Evolutionary conservation across 1,140 invertebrate genomes (phyloP).

Genomic region (Goniozus legneri): DNA sequence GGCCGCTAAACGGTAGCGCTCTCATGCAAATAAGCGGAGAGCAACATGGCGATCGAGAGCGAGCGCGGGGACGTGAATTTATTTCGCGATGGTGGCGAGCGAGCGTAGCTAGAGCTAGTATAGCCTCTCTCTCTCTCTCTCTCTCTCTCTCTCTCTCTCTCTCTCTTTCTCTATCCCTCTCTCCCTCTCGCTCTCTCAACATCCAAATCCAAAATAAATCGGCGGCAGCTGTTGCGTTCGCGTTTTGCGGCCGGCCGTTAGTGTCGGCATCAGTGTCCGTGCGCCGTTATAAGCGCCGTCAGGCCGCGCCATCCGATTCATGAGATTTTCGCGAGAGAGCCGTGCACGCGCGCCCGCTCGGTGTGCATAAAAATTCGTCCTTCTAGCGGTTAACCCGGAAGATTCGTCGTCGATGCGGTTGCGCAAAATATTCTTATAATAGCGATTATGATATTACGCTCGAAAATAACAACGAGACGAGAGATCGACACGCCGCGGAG

Average conservation of each 20-base stretch:
- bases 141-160: background rate
- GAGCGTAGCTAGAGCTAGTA: no score
- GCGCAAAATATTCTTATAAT: no score
- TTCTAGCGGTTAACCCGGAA: no score
- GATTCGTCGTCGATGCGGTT: no score
- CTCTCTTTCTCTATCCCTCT: background rate
- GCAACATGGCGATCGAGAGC: no score
- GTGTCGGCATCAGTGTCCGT: constrained; percentile 35
- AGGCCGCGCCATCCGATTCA: constrained; percentile 8
- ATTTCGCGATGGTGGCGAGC: constrained; percentile 6
- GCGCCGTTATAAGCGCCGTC: constrained; percentile 19
- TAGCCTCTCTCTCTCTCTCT: background rate
- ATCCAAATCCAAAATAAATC: constrained; percentile 51
- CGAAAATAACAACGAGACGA: no score
- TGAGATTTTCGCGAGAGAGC: constrained; percentile 15
- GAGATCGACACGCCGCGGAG: no score
- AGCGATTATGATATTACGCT: no score
- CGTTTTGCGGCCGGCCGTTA: constrained; percentile 27
- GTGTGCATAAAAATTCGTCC: no score
- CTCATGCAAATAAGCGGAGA: no score
- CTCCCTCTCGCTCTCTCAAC: constrained; percentile 8
- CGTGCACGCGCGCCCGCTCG: no score
- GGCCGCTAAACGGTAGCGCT: no score
- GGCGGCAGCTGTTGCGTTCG: constrained; percentile 44
- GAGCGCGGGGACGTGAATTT: background rate